Evolutionary conservation across 2,797 vertebrate species (phyloP), one percentile per base, ranked within the genome.

Genomic region (Meriones psammophilus): DNA sequence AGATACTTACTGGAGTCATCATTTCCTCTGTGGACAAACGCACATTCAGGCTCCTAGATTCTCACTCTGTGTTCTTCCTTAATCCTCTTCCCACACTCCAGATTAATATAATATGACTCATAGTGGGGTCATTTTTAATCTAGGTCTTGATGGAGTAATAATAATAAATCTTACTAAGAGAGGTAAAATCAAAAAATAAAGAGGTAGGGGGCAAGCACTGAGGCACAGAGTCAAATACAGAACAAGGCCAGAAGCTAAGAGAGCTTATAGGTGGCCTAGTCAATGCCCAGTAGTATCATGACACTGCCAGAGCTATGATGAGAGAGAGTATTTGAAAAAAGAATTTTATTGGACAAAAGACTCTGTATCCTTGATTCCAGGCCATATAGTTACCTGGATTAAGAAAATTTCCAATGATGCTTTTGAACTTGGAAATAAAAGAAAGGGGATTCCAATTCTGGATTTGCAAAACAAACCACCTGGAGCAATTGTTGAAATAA

Each of bases 11-110:
- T 95, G 96, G 93, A 98, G 91, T 98, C 96, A 94, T 18, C 0
- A 94, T 97, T 97, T 98, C 89, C 89, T 97, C 96, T 98, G 97
- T 96, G 97, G 97, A 98, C 46, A 97, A 98, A 97, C 97, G 98
- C 96, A 97, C 62, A 81, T 97, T 66, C 86, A 95, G 97, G 79
- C 81, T 98, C 84, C 77, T 39, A 46, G 18, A 85, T 12, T 18
- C 81, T 76, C 58, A 28, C 74, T 94, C 86, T 73, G 30, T 92
- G 4, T 42, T 42, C 30, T 80, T 73, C 71, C 62, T 54, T 77
- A 56, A 81, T 81, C 62, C 22, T 54, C 30, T 14, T 24, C 14
- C 28, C 26, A 1, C 3, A 68, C 22, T 62, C 42, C 50, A 87
- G 92, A 83, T 81, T 77, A 91, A 92, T 73, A 92, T 64, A 60